Conservation (phyloP, 1,140 invertebrate genomes). For the Solen grandis region DNA sequence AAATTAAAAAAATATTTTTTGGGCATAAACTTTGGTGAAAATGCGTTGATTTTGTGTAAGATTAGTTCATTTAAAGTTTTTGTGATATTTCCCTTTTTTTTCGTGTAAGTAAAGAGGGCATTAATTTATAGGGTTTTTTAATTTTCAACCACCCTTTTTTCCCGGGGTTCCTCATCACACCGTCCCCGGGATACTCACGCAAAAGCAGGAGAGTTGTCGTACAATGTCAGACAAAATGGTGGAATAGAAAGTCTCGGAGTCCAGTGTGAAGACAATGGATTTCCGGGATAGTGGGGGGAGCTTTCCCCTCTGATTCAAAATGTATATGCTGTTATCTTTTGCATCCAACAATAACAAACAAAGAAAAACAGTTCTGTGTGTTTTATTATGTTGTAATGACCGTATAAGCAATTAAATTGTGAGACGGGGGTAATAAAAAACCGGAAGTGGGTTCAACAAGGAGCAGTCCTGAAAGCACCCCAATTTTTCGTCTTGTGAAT, state of each 20-base stretch:
- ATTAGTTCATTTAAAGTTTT: neutral
- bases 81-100: neutral
- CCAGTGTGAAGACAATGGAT: slow-evolving; percentile 45
- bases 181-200: slow-evolving; percentile 52
- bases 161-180: slow-evolving; percentile 58
- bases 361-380: too few relatives aligned
- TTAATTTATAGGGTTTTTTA: neutral
- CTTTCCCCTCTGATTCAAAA: too few relatives aligned
- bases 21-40: neutral
- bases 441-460: too few relatives aligned
- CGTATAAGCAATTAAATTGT: too few relatives aligned
- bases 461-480: too few relatives aligned
- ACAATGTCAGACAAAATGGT: slow-evolving; percentile 63
- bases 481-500: too few relatives aligned
- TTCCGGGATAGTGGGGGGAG: neutral
- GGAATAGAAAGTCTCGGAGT: slow-evolving; percentile 55
- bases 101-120: neutral
- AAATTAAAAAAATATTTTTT: neutral
- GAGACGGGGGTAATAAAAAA: too few relatives aligned
- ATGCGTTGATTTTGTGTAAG: neutral
- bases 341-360: too few relatives aligned
- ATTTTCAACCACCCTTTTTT: slow-evolving; percentile 49
- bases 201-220: slow-evolving; percentile 23
- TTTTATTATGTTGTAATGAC: too few relatives aligned
- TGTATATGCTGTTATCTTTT: too few relatives aligned